Percentiles rank a stretch among this genome's conserved stretches.
These are phyloP conservation scores for Riptortus pedestris DNA, from an alignment of 1,140 invertebrate genomes.

Conservation along the genomic window DNA sequence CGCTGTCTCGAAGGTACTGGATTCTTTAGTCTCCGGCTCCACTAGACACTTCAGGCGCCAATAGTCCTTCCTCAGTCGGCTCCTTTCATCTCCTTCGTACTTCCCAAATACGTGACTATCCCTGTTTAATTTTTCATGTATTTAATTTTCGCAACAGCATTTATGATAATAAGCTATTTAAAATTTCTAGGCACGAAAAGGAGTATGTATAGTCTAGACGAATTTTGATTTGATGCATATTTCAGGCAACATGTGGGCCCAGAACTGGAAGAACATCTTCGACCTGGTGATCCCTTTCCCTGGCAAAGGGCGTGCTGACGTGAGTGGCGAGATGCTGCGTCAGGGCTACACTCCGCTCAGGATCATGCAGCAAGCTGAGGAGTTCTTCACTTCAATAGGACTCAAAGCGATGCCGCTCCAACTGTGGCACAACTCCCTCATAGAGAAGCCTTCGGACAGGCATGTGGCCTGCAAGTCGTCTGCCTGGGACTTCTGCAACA, in stretches of 20 bases:
- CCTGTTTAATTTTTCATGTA: too few species aligned
- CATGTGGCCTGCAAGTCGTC: constrained; percentile 73
- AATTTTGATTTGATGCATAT: too few species aligned
- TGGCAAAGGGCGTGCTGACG: constrained; percentile 55
- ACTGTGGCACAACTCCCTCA: constrained; percentile 69
- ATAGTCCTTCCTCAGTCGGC: too few species aligned
- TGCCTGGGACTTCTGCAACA: constrained; percentile 81
- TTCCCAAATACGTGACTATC: too few species aligned
- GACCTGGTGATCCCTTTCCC: constrained; percentile 69
- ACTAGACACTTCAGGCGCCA: too few species aligned
- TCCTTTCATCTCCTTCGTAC: too few species aligned
- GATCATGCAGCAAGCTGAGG: constrained; percentile 70
- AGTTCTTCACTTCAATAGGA: constrained; percentile 69
- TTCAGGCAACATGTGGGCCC: constrained; percentile 66
- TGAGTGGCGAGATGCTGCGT: constrained; percentile 61
- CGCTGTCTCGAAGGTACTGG: too few species aligned
- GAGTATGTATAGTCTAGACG: too few species aligned
- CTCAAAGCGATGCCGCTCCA: constrained; percentile 64
- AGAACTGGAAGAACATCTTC: constrained; percentile 70
- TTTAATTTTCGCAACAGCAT: too few species aligned
- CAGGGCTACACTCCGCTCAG: constrained; percentile 59
- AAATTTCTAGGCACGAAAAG: too few species aligned
- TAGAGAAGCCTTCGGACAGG: constrained; percentile 57
- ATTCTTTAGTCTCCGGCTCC: too few species aligned
- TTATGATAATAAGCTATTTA: too few species aligned